A percentile compares a stretch with the other conserved stretches of the same genome.
Conservation (phyloP, 2,888 invertebrate genomes). For the Tiliacea aurago region DNA sequence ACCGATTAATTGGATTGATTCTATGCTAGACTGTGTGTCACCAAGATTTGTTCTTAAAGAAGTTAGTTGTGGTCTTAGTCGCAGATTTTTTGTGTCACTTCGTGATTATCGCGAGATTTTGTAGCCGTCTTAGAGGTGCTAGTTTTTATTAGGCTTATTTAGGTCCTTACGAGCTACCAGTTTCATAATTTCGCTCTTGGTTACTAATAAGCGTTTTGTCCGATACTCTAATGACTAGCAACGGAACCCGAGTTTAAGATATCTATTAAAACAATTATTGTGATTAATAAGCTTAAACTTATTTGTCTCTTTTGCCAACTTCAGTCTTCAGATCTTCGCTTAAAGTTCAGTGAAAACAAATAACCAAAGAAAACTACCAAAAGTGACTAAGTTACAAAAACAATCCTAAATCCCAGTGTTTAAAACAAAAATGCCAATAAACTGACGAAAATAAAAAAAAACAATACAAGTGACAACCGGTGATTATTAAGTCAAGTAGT, state of each 20-base stretch:
- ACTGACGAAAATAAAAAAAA: slow-evolving; percentile 18
- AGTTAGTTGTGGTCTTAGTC: neutral
- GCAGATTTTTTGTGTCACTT: neutral
- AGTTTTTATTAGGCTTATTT: neutral
- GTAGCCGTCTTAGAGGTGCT: neutral
- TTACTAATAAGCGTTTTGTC: neutral
- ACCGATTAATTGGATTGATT: neutral
- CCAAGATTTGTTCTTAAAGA: neutral
- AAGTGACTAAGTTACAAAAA: neutral
- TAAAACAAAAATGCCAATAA: slow-evolving; percentile 37
- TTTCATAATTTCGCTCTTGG: neutral
- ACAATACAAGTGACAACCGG: slow-evolving; percentile 29
- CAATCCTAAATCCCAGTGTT: slow-evolving; percentile 4
- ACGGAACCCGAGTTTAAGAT: neutral
- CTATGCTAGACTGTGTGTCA: slow-evolving; percentile 3
- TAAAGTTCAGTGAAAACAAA: slow-evolving; percentile 28
- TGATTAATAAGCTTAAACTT: neutral
- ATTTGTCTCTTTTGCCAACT: slow-evolving; percentile 33
- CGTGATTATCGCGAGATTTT: neutral
- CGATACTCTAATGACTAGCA: neutral
- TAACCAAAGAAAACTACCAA: neutral
- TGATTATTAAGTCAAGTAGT: slow-evolving; percentile 35
- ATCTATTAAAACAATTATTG: neutral
- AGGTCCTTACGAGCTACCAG: neutral
- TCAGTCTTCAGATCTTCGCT: slow-evolving; percentile 23